Base-by-base conservation (phyloP, 2,113 vertebrate genomes). In the Nannospalax galili region DNA sequence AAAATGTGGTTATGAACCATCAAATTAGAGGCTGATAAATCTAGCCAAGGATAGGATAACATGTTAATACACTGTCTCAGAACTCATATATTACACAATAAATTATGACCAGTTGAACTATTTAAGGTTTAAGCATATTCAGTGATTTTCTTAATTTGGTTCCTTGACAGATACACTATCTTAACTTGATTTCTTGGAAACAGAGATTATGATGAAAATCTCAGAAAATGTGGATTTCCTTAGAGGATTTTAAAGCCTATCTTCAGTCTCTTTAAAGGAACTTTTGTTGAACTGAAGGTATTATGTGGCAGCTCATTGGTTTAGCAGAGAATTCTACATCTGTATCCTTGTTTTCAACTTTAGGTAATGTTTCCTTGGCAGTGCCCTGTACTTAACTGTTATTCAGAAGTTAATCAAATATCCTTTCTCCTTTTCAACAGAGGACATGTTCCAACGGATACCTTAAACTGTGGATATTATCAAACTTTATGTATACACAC, bases 301-400 rank as follows among this genome's bases (percentile, higher is more conserved):
- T 42, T 69, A 19, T 85, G 19, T 67, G 40, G n/a, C 14, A 70
- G 72, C 58, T 28, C 73, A 58, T 90, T 79, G 22, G 62, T 64
- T 93, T 80, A 90, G 64, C 37, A 84, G 81, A 91, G 80, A 45
- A 48, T 79, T 84, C 65, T 79, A 75, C 78, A 81, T 15, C 42
- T 40, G 14, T 17, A 35, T 48, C 81, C 28, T 64, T 84, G 81
- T 40, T 48, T 90, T 95, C 24, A 37, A 93, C 65, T 93, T 90
- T 90, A 75, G 52, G 70, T 64, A 60, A 48, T 79, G 40, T 95
- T 93, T 97, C 93, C 19, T 72, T 95, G 85, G 81, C n/a, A 81
- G 5, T 88, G 32, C 16, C 64, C 52, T 88, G 52, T 26, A 72
- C 84, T 72, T 84, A 20, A 75, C 92, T 26, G 90, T 75, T 84